A percentile compares a stretch with the other conserved stretches of the same genome.
These are phyloP conservation scores for Phenganax marumi DNA, from an alignment of 92 coral and sea anemone species.

Conservation along the genomic window DNA sequence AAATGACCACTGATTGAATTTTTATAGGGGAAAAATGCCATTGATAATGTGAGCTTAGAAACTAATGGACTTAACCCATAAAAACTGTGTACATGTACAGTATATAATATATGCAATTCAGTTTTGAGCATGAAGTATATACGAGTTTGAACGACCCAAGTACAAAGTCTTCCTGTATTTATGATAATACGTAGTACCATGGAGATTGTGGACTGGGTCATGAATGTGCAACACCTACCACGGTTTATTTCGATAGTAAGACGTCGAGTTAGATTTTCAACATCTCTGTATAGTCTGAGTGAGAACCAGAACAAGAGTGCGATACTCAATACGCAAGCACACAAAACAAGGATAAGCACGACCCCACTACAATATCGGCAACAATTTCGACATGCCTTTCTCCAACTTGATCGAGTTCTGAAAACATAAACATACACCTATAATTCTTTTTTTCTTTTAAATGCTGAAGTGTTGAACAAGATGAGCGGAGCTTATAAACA, in stretches of 20 bases:
- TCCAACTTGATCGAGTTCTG: conserved; percentile 37
- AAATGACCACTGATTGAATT: too few species aligned
- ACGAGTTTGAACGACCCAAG: too few species aligned
- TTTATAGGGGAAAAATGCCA: too few species aligned
- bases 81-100: too few species aligned
- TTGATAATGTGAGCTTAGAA: too few species aligned
- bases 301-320: conserved; percentile 31
- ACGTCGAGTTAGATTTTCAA: conserved; percentile 34
- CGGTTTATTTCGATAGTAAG: conserved; percentile 38
- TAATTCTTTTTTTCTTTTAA: background rate
- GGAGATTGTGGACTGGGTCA: background rate
- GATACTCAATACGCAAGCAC: conserved; percentile 36
- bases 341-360: conserved; percentile 13
- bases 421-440: background rate
- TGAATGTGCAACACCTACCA: conserved; percentile 11
- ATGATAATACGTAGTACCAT: background rate
- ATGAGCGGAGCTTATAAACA: background rate
- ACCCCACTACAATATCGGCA: conserved; percentile 32
- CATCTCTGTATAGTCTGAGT: conserved; percentile 29
- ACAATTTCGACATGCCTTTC: conserved; percentile 14
- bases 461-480: background rate
- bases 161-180: too few species aligned
- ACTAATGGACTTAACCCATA: too few species aligned
- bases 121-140: too few species aligned
- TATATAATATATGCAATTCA: too few species aligned